Evolutionary conservation across 2,888 invertebrate species (phyloP).

Genomic region (Pyrrhia umbra): DNA sequence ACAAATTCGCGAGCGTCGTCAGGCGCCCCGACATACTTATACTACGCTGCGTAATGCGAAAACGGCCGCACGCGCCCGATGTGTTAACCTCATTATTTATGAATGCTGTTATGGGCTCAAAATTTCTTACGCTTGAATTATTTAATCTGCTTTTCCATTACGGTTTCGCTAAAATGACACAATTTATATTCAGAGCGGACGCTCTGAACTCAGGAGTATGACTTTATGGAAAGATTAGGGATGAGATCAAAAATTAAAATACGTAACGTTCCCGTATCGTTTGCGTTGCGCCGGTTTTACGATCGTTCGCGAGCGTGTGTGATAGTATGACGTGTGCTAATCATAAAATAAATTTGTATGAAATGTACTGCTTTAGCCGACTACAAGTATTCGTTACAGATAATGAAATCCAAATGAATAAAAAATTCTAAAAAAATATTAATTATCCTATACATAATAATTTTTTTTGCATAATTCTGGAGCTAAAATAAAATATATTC

Average conservation of each 20-base stretch:
- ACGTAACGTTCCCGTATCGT: slow-evolving; percentile 56
- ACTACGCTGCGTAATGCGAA: slow-evolving; percentile 63
- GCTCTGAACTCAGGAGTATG: slow-evolving; percentile 77
- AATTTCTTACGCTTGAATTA: slow-evolving; percentile 88
- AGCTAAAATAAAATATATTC: no score
- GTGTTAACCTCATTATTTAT: slow-evolving; percentile 87
- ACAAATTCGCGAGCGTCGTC: slow-evolving; percentile 29
- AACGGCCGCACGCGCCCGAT: slow-evolving; percentile 69
- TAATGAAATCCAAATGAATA: neutral
- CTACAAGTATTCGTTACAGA: neutral
- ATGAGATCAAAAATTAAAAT: slow-evolving; percentile 83
- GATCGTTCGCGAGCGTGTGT: slow-evolving; percentile 39
- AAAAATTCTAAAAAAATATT: neutral
- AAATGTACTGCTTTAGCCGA: neutral
- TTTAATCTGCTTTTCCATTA: slow-evolving; percentile 90
- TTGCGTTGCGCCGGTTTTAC: slow-evolving; percentile 48
- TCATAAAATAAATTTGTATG: slow-evolving; percentile 33
- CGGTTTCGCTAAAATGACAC: slow-evolving; percentile 86
- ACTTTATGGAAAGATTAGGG: slow-evolving; percentile 85
- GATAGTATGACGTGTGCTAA: slow-evolving; percentile 45
- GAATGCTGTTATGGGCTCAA: slow-evolving; percentile 86
- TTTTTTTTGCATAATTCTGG: no score
- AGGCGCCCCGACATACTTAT: slow-evolving; percentile 32
- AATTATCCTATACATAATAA: no score
- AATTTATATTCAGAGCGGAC: slow-evolving; percentile 86